Evolutionary conservation across 2,113 vertebrate species (phyloP), one percentile per base, ranked within the genome.

Genomic region (Corydoras maculifer): DNA sequence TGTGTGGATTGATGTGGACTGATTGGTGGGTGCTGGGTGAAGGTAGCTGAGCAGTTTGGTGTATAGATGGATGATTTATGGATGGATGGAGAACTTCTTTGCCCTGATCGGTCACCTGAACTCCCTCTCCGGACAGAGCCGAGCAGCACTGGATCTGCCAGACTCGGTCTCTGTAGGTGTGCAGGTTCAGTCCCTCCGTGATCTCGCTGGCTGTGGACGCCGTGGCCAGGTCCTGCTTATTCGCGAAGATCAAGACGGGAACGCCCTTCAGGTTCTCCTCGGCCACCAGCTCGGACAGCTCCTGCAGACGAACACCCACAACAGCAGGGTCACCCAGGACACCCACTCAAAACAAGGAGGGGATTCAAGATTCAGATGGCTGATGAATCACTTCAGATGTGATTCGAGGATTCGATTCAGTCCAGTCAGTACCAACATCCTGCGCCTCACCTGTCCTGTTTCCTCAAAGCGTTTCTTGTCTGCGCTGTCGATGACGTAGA

Each of bases 141-240:
- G 93, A 94, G 82, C 92, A 96, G 77, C 93, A 91, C 80, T 95
- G 93, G 75, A 95, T 95, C 88, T 95, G 93, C 92, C 92, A 94
- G 76, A 91, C 87, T 0, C 92, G 84, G 76, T 95, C 92, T 31
- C 91, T 83, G 81, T 93, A 94, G 0, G 89, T 93, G 69, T 94
- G 93, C 60, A 94, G 87, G 84, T 91, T 91, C 77, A 96, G 88
- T 31, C 93, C 93, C 79, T 93, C 91, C 0, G 93, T 91, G 0
- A 95, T 92, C 80, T 94, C 92, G 0, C 90, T 90, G 60, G 92
- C 91, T 0, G 91, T 87, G 3, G 91, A 91, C 4, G 92, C 89
- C 7, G 89, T 90, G 76, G 86, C 86, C 70, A 94, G 84, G 76
- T 93, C 91, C 80, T 96, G 93, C 84, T 94, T 95, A 72, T 95